Percentiles rank a stretch among this genome's conserved stretches.
phyloP scores from a whole-genome alignment of 2,888 invertebrate species.

The Catonia carolina region DNA sequence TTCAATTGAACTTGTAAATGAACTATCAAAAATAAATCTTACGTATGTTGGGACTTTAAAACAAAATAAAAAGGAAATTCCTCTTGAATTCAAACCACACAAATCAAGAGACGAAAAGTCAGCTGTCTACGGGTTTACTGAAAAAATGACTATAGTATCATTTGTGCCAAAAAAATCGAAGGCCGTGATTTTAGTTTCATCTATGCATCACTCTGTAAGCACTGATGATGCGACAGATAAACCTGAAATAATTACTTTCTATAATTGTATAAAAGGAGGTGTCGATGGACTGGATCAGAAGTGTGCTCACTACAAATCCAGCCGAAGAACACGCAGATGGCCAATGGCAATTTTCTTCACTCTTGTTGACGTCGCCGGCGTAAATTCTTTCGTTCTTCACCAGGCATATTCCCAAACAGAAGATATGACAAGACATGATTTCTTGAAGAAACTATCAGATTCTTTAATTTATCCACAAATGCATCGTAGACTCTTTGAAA shows the following conservation, averaged over 20 bases:
- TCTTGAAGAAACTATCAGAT: not conserved
- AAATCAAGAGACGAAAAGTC: not conserved
- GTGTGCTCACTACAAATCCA: constrained; percentile 19
- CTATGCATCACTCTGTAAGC: constrained; percentile 22
- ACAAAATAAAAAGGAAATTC: constrained; percentile 25
- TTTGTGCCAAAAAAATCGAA: constrained; percentile 21
- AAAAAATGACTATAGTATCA: constrained; percentile 19
- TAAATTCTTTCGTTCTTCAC: constrained; percentile 10
- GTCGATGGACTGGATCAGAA: constrained; percentile 24
- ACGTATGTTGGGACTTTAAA: constrained; percentile 13
- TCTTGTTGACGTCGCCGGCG: constrained; percentile 23
- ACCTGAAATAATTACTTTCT: constrained; percentile 24
- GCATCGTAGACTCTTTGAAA: constrained; percentile 2
- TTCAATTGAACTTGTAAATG: constrained; percentile 28
- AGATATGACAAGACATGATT: not conserved
- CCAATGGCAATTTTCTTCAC: constrained; percentile 23
- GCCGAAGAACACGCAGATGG: constrained; percentile 22
- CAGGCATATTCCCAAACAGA: not conserved
- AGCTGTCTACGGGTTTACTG: constrained; percentile 14
- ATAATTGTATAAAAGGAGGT: constrained; percentile 24
- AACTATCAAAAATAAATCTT: not conserved
- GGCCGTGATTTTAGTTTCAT: constrained; percentile 22
- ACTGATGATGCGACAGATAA: constrained; percentile 9
- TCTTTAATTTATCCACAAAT: not conserved
- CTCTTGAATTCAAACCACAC: constrained; percentile 8